Percentiles rank a stretch among this genome's conserved stretches.
These are phyloP conservation scores for zebrafish (Danio rerio) DNA, from an alignment of 2,113 vertebrate genomes.

Conservation along the genomic window DNA sequence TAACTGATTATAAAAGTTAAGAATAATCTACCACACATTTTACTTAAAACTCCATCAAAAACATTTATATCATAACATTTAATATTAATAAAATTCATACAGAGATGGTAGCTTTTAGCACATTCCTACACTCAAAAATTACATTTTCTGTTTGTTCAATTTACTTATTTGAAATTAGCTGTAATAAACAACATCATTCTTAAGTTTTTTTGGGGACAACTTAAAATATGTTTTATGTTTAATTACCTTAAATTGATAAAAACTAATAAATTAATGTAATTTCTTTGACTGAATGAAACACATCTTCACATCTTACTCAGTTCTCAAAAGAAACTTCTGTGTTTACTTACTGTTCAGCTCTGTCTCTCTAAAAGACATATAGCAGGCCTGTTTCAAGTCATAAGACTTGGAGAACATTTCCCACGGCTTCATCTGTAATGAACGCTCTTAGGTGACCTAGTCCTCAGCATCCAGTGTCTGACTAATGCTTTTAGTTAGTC, in stretches of 20 bases:
- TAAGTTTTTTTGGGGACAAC: no score
- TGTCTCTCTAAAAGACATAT: background rate
- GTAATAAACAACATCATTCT: no score
- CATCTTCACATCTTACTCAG: background rate
- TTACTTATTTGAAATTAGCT: no score
- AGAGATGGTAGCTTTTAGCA: background rate
- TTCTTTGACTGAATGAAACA: no score
- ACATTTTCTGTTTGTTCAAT: no score
- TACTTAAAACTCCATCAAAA: background rate
- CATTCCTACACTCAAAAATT: background rate
- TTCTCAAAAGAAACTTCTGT: conserved; percentile 15
- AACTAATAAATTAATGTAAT: no score
- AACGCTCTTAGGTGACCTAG: conserved; percentile 33
- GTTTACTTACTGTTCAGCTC: conserved; percentile 18
- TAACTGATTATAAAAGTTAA: no score
- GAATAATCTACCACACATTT: background rate
- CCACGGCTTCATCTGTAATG: conserved; percentile 41
- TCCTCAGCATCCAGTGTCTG: conserved; percentile 21
- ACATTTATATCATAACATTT: background rate
- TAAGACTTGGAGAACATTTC: conserved; percentile 26
- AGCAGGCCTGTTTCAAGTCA: conserved; percentile 30
- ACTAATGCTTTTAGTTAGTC: conserved; percentile 33
- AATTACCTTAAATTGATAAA: no score
- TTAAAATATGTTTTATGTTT: no score
- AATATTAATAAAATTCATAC: background rate